phyloP scores from a whole-genome alignment of 2,888 invertebrate species.

The Sympetrum striolatum region DNA sequence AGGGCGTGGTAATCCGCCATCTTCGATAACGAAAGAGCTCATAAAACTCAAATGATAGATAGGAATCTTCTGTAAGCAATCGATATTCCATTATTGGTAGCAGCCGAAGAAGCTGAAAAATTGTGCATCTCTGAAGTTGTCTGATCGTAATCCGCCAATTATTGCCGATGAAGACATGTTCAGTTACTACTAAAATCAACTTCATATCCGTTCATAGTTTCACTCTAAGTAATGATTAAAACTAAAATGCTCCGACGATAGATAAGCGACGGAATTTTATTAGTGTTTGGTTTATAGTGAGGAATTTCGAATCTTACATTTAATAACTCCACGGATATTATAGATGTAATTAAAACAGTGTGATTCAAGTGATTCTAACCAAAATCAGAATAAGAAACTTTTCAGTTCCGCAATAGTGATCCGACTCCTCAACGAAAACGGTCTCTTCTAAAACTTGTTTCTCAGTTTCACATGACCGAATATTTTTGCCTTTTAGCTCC shows the following conservation, averaged over 20 bases:
- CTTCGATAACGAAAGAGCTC: neutral
- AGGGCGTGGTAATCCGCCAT: neutral
- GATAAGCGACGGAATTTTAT: neutral
- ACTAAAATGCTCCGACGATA: too few species aligned
- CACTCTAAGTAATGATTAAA: too few species aligned
- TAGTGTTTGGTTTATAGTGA: too few species aligned
- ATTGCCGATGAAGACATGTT: neutral
- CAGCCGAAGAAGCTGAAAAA: neutral
- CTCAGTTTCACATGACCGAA: too few species aligned
- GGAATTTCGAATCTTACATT: too few species aligned
- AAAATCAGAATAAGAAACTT: neutral
- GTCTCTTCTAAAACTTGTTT: too few species aligned
- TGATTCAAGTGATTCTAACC: too few species aligned
- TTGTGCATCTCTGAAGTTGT: neutral
- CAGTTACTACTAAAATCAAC: neutral
- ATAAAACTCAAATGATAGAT: neutral
- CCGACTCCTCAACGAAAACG: too few species aligned
- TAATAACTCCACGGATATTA: too few species aligned
- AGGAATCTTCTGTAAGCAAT: neutral
- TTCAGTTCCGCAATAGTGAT: neutral
- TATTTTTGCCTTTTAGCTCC: too few species aligned
- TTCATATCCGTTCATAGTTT: neutral
- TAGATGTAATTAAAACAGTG: too few species aligned
- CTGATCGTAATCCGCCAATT: neutral
- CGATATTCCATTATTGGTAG: neutral